phyloP scores from a whole-genome alignment of 2,888 invertebrate species.

The Eupithecia insigniata region DNA sequence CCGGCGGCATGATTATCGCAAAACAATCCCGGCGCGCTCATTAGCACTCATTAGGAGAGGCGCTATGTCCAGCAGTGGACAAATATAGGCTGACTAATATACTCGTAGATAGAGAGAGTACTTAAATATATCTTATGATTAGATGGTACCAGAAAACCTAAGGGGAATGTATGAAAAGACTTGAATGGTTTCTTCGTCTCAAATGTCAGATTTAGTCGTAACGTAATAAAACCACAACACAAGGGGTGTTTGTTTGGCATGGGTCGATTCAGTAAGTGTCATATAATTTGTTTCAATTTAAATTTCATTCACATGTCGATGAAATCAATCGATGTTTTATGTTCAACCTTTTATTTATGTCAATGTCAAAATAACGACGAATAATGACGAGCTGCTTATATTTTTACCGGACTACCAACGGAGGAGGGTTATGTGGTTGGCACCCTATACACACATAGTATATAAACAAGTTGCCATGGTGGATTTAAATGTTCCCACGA shows the following conservation, averaged over 20 bases:
- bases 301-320: neutral
- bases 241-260: neutral
- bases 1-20: no score
- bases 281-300: neutral
- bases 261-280: neutral
- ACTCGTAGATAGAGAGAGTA: no score
- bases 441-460: no score
- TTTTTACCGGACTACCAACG: no score
- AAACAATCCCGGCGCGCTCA: no score
- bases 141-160: neutral
- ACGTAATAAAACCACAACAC: neutral
- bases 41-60: no score
- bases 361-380: slow-evolving; percentile 9
- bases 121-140: no score
- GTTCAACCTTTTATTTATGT: neutral
- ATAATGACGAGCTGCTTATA: neutral
- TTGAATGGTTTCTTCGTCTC: neutral
- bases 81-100: no score
- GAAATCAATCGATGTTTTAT: neutral
- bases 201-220: neutral
- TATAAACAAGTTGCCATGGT: no score
- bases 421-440: no score
- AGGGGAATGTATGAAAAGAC: neutral
- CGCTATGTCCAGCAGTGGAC: no score
- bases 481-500: no score